Conservation (phyloP, 2,888 invertebrate genomes). For the Lycaena phlaeas region DNA sequence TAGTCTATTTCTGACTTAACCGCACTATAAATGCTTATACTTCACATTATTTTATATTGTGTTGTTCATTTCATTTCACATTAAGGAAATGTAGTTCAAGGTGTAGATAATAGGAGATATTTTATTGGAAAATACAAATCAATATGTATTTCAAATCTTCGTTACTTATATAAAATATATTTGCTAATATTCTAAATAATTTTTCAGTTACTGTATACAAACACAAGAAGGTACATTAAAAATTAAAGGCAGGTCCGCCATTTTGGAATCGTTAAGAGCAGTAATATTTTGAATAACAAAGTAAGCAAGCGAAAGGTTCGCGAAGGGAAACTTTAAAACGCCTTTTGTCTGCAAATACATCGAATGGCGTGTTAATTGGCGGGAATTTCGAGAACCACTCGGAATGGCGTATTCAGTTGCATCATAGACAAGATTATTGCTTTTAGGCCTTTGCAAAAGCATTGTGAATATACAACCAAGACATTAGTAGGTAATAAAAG, state of each 20-base stretch:
- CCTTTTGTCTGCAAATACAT: conserved; percentile 45
- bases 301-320: conserved; percentile 46
- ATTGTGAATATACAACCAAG: conserved; percentile 27
- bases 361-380: conserved; percentile 58
- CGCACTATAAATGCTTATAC: no score
- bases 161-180: no score
- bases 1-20: no score
- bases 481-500: conserved; percentile 11
- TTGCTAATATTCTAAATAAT: no score
- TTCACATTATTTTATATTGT: no score
- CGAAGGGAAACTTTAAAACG: conserved; percentile 38
- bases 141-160: no score
- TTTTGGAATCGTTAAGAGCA: conserved; percentile 38
- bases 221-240: background rate
- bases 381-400: conserved; percentile 38
- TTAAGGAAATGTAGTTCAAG: no score
- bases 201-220: no score
- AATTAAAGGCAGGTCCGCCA: conserved; percentile 20
- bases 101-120: no score
- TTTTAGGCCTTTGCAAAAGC: conserved; percentile 28
- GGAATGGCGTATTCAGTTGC: conserved; percentile 30
- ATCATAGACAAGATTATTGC: conserved; percentile 33
- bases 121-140: no score
- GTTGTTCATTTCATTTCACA: no score
- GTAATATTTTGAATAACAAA: conserved; percentile 40